Conservation (phyloP, 2,888 invertebrate species). For the Lepidochrysops patricia region DNA sequence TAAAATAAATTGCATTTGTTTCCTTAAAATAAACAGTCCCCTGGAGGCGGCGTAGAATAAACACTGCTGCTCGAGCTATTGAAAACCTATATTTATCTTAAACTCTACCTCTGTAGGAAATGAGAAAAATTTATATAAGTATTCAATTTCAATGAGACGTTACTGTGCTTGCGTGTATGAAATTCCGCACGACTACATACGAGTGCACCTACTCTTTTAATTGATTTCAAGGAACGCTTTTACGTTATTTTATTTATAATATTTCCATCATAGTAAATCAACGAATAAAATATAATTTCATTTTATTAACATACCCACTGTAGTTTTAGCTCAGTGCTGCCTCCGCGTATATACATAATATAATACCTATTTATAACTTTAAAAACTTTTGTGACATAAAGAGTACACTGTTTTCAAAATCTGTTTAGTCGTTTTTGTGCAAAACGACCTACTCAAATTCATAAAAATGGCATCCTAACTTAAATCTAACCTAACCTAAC, state of each 20-base stretch:
- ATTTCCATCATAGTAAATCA: neutral
- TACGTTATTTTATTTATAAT: neutral
- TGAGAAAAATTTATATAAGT: constrained; percentile 16
- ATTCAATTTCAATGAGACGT: constrained; percentile 14
- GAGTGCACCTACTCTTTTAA: neutral
- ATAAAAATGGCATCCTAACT: no score
- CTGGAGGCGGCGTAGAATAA: constrained; percentile 18
- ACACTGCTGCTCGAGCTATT: constrained; percentile 18
- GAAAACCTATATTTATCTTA: constrained; percentile 21
- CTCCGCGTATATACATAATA: no score
- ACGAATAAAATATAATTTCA: no score
- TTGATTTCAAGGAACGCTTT: neutral
- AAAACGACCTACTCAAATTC: no score
- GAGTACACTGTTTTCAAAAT: no score
- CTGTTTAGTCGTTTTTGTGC: no score
- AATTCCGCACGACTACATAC: neutral
- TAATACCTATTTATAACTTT: no score
- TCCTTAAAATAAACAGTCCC: constrained; percentile 25
- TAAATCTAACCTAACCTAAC: no score
- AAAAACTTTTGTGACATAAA: no score
- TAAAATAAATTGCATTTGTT: constrained; percentile 28
- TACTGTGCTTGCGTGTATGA: constrained; percentile 8
- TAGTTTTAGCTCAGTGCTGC: no score
- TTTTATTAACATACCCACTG: no score
- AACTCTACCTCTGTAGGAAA: constrained; percentile 15